phyloP scores from a whole-genome alignment of 2,888 invertebrate species.

The Fragum sueziense region DNA sequence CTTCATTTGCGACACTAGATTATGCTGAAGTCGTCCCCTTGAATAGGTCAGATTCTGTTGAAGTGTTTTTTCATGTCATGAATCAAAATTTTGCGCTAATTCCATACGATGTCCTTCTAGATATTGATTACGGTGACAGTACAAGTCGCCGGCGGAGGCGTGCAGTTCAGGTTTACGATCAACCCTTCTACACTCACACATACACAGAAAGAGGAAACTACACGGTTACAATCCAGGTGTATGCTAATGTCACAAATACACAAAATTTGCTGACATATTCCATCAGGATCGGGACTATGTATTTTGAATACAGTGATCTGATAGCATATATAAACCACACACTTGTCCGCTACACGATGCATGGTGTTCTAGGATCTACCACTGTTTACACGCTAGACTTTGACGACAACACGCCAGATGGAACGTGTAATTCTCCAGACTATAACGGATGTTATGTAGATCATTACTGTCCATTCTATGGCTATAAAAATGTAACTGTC shows the following conservation, averaged over 20 bases:
- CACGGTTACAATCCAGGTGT: conserved; percentile 27
- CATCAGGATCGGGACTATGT: conserved; percentile 51
- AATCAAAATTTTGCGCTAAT: conserved; percentile 46
- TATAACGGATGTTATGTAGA: conserved; percentile 35
- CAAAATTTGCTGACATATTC: conserved; percentile 16
- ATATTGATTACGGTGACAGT: conserved; percentile 41
- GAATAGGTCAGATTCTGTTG: conserved; percentile 54
- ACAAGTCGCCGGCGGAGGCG: neutral
- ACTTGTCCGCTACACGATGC: conserved; percentile 41
- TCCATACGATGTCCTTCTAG: conserved; percentile 33
- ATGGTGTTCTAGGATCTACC: conserved; percentile 44
- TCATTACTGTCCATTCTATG: conserved; percentile 49
- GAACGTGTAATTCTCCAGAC: conserved; percentile 22
- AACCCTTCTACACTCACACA: conserved; percentile 25
- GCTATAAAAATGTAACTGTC: conserved; percentile 38
- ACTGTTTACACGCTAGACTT: conserved; percentile 43
- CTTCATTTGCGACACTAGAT: conserved; percentile 31
- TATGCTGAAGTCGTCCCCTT: conserved; percentile 42
- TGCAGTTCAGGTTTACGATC: conserved; percentile 25
- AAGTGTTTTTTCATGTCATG: conserved; percentile 54
- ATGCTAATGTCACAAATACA: conserved; percentile 42
- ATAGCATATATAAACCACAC: conserved; percentile 48
- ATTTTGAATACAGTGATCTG: conserved; percentile 46
- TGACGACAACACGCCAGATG: conserved; percentile 34
- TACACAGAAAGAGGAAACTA: conserved; percentile 50